These are phyloP conservation scores for Protonemura montana DNA, from an alignment of 2,888 invertebrate species.

Conservation along the genomic window DNA sequence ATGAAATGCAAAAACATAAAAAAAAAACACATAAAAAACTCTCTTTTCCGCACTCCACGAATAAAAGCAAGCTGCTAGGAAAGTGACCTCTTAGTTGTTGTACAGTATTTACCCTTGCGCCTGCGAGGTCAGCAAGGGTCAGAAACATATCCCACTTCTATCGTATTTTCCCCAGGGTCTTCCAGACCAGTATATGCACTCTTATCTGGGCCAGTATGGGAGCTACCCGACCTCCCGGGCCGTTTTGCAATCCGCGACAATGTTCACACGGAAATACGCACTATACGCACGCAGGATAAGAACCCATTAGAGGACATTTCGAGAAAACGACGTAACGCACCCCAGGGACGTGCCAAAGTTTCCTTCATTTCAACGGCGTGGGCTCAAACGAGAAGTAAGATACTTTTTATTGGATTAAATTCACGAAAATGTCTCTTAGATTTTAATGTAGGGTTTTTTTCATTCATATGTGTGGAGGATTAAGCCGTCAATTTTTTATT, in stretches of 20 bases:
- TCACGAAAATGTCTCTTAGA: too few relatives aligned
- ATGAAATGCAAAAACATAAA: not conserved
- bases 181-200: not conserved
- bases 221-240: too few relatives aligned
- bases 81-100: not conserved
- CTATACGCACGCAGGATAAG: not conserved
- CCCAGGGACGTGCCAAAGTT: too few relatives aligned
- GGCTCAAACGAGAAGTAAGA: too few relatives aligned
- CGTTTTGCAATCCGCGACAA: too few relatives aligned
- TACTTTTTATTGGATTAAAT: too few relatives aligned
- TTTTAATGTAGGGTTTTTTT: too few relatives aligned
- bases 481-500: too few relatives aligned
- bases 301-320: not conserved
- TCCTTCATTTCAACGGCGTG: too few relatives aligned
- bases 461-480: too few relatives aligned
- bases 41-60: not conserved
- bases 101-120: not conserved
- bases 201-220: not conserved
- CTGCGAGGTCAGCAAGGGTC: not conserved
- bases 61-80: not conserved
- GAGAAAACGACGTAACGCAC: not conserved
- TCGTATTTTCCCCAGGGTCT: not conserved
- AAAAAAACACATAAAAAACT: too few relatives aligned
- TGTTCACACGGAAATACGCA: not conserved
- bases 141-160: not conserved